Percentiles rank a stretch among this genome's conserved stretches.
These are phyloP conservation scores for Hylomyscus alleni DNA, from an alignment of 2,797 vertebrate species.

Conservation along the genomic window DNA sequence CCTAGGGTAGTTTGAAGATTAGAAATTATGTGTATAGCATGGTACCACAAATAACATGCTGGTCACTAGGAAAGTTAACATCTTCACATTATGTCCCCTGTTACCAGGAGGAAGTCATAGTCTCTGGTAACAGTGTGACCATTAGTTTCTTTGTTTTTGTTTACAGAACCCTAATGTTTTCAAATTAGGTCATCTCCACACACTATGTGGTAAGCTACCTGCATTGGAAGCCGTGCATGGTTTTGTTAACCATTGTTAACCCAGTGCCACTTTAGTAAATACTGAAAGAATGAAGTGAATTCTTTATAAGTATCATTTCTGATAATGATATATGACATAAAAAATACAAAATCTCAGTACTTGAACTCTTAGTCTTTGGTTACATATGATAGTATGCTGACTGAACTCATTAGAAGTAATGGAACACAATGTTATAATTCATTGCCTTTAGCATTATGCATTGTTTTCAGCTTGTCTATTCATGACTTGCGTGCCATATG, in stretches of 20 bases:
- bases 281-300: slow-evolving; percentile 24
- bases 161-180: slow-evolving; percentile 25
- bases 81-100: background rate
- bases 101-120: background rate
- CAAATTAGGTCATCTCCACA: background rate
- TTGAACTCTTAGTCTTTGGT: slow-evolving; percentile 27
- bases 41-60: background rate
- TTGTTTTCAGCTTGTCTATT: slow-evolving; percentile 48
- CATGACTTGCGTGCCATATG: background rate
- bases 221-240: background rate
- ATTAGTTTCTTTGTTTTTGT: slow-evolving; percentile 13
- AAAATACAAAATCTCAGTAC: slow-evolving; percentile 12
- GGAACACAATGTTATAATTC: background rate
- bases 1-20: background rate
- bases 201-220: background rate
- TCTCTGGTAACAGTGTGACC: background rate
- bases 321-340: background rate
- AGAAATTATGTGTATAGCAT: background rate
- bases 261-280: background rate
- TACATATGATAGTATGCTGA: slow-evolving; percentile 4
- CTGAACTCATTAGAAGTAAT: slow-evolving; percentile 11
- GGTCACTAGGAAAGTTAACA: background rate
- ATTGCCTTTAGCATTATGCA: slow-evolving; percentile 13
- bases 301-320: slow-evolving; percentile 36
- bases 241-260: background rate